These are phyloP conservation scores for Maniola hyperantus DNA, from an alignment of 2,888 invertebrate genomes.

Conservation along the genomic window DNA sequence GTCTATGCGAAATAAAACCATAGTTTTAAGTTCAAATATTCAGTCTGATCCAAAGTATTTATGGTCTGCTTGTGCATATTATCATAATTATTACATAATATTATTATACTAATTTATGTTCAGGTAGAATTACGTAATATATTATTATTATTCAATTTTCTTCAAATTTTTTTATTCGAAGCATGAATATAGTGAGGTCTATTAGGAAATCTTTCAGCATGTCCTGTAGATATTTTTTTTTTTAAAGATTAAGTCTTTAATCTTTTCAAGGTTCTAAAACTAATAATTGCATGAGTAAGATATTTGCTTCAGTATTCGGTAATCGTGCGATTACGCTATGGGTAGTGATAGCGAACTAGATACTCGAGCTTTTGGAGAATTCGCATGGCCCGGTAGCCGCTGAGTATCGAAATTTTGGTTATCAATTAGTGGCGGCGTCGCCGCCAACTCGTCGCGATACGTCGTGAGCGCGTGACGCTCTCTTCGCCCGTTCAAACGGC, in stretches of 20 bases:
- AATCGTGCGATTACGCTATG: constrained; percentile 43
- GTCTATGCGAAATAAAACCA: neutral
- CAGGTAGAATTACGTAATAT: constrained; percentile 58
- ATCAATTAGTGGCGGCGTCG: constrained; percentile 34
- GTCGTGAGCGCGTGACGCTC: constrained; percentile 20
- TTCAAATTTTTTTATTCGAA: constrained; percentile 54
- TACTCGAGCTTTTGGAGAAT: constrained; percentile 35
- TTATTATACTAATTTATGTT: constrained; percentile 57
- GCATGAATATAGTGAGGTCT: constrained; percentile 59
- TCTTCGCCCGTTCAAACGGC: constrained; percentile 29
- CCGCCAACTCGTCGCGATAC: constrained; percentile 23
- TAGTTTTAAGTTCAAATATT: constrained; percentile 28
- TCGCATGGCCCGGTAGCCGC: constrained; percentile 36
- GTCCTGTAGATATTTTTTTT: constrained; percentile 57
- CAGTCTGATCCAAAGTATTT: constrained; percentile 61
- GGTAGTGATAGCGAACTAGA: constrained; percentile 41
- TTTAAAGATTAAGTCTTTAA: constrained; percentile 30
- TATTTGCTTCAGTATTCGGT: constrained; percentile 58
- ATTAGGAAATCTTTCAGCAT: constrained; percentile 64
- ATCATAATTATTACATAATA: constrained; percentile 47
- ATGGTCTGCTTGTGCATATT: constrained; percentile 63
- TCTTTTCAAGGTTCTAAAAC: constrained; percentile 44
- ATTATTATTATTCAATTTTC: constrained; percentile 42
- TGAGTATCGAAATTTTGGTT: constrained; percentile 28
- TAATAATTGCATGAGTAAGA: constrained; percentile 72